A percentile compares a stretch with the other conserved stretches of the same genome.
These are phyloP conservation scores for Listrodromus nycthemerus DNA, from an alignment of 2,888 invertebrate genomes.

Conservation along the genomic window DNA sequence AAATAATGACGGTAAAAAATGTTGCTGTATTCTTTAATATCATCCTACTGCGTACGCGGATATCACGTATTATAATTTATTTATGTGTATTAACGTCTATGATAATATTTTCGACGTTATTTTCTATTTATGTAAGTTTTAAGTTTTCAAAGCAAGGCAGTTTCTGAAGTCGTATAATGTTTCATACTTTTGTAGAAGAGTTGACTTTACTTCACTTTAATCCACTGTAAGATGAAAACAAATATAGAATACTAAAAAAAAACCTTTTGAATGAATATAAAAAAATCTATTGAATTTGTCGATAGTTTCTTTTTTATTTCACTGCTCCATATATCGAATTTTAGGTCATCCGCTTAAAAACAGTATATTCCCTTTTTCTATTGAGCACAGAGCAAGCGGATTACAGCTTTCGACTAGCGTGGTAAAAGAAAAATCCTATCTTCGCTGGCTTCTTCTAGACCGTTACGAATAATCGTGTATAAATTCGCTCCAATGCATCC, in stretches of 20 bases:
- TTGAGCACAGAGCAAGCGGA: conserved; percentile 28
- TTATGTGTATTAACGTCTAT: no score
- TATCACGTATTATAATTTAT: no score
- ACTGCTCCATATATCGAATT: conserved; percentile 10
- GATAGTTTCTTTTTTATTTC: neutral
- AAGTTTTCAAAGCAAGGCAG: neutral
- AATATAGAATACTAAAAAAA: neutral
- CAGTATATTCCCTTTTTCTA: conserved; percentile 9
- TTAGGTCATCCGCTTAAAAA: neutral
- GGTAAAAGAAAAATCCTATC: conserved; percentile 3
- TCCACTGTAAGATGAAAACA: neutral
- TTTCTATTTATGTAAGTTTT: no score
- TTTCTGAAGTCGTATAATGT: neutral
- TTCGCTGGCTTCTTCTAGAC: conserved; percentile 46
- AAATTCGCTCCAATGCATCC: conserved; percentile 9
- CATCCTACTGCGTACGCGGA: neutral
- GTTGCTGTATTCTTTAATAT: neutral
- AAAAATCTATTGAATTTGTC: neutral
- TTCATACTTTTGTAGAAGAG: neutral
- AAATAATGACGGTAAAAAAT: neutral
- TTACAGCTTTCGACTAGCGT: conserved; percentile 17
- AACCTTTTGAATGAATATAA: neutral
- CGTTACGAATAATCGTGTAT: conserved; percentile 24
- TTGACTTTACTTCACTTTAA: neutral
- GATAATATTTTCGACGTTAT: no score